These are phyloP conservation scores for Amazona guildingii DNA, from an alignment of 2,113 vertebrate species.

Conservation along the genomic window DNA sequence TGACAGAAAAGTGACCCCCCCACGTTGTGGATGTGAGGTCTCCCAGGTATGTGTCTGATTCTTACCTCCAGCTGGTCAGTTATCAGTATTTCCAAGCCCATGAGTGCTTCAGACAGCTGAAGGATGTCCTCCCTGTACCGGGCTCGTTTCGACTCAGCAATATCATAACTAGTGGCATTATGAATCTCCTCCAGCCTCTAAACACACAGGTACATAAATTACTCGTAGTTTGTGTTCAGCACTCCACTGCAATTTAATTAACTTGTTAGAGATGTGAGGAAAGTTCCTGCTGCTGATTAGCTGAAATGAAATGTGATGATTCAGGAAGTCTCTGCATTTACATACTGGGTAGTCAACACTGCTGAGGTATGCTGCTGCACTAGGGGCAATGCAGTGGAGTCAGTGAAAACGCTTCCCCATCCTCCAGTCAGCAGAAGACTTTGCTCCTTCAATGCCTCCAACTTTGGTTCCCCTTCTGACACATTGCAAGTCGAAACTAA, in stretches of 20 bases:
- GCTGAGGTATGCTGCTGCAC: not conserved
- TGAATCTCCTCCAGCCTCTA: constrained; percentile 74
- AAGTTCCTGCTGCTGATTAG: constrained; percentile 50
- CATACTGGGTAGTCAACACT: not conserved
- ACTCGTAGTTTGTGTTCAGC: constrained; percentile 9
- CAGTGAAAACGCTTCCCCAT: not conserved
- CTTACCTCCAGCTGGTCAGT: constrained; percentile 86
- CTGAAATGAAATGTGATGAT: constrained; percentile 53
- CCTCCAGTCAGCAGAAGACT: not conserved
- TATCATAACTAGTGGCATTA: constrained; percentile 35
- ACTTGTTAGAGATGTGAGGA: constrained; percentile 43
- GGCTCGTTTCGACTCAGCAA: constrained; percentile 41
- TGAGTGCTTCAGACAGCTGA: constrained; percentile 74
- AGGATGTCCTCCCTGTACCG: constrained; percentile 66
- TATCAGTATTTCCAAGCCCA: constrained; percentile 81
- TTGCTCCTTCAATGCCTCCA: not conserved
- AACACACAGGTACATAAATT: constrained; percentile 17
- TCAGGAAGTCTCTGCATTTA: constrained; percentile 40
- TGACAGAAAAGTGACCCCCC: not conserved
- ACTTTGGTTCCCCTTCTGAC: not conserved
- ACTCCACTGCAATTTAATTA: constrained; percentile 43
- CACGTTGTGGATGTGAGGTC: fast-evolving
- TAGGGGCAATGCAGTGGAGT: not conserved
- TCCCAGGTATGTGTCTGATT: not conserved
- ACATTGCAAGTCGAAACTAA: not conserved